A percentile compares a stretch with the other conserved stretches of the same genome.
phyloP scores from a whole-genome alignment of 2,888 invertebrate genomes.

The Cactoblastis cactorum region DNA sequence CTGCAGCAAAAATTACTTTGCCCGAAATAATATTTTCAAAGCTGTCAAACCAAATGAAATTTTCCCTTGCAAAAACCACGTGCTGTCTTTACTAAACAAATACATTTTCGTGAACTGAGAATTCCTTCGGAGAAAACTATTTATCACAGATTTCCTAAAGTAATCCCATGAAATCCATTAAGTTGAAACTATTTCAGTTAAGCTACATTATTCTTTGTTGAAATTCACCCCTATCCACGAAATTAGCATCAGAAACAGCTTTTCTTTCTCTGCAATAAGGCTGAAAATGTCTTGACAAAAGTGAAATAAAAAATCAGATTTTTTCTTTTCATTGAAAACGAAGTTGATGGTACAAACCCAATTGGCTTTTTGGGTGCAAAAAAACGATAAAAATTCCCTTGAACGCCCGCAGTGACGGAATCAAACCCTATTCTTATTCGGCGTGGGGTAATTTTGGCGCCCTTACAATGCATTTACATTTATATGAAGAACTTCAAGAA shows the following conservation, averaged over 20 bases:
- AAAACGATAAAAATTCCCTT: conserved; percentile 23
- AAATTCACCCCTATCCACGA: conserved; percentile 8
- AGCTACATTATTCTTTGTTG: conserved; percentile 8
- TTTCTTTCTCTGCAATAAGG: background rate
- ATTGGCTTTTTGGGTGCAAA: conserved; percentile 19
- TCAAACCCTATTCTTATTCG: conserved; percentile 33
- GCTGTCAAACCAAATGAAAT: too few species aligned
- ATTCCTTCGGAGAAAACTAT: background rate
- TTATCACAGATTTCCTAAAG: conserved; percentile 6
- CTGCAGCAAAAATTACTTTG: too few species aligned
- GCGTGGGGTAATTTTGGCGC: conserved; percentile 41
- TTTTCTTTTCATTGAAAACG: conserved; percentile 4
- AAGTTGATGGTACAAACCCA: conserved; percentile 11
- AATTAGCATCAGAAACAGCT: background rate
- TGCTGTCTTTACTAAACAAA: background rate
- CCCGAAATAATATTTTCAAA: too few species aligned
- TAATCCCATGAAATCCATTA: conserved; percentile 13
- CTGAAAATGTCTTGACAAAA: conserved; percentile 1
- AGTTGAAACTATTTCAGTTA: conserved; percentile 12
- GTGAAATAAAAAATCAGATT: conserved; percentile 8
- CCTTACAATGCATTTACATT: conserved; percentile 52
- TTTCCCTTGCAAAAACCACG: background rate
- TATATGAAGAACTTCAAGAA: conserved; percentile 48
- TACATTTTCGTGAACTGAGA: background rate
- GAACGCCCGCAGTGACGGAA: conserved; percentile 26